phyloP scores from a whole-genome alignment of 1,140 invertebrate species.

The Sarcophaga bullata region DNA sequence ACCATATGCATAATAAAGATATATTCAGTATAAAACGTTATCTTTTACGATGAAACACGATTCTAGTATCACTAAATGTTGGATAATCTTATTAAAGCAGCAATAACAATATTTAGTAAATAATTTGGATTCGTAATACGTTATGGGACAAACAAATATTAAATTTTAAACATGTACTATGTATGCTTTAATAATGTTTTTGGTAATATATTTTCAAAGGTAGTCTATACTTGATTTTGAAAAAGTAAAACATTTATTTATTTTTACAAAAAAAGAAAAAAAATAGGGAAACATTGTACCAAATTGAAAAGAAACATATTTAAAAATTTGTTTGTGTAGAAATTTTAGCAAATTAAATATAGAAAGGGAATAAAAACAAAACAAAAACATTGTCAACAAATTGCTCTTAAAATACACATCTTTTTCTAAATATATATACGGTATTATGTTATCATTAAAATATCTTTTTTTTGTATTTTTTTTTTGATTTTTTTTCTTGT shows the following conservation, averaged over 20 bases:
- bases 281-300: background rate
- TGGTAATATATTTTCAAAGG: no score
- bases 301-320: background rate
- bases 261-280: background rate
- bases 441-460: background rate
- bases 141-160: no score
- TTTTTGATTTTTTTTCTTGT: constrained; percentile 30
- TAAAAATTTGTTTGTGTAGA: background rate
- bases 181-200: no score
- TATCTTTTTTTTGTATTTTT: background rate
- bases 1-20: no score
- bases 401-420: background rate
- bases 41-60: no score
- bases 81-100: no score
- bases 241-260: background rate
- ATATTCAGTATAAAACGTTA: no score
- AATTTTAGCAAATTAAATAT: background rate
- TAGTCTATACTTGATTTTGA: background rate
- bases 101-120: no score
- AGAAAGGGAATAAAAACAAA: background rate
- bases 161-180: no score
- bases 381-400: constrained; percentile 19
- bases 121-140: no score
- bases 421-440: background rate
- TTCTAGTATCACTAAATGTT: no score